Evolutionary conservation across 2,113 vertebrate species (phyloP).

Genomic region (Platanista minor): DNA sequence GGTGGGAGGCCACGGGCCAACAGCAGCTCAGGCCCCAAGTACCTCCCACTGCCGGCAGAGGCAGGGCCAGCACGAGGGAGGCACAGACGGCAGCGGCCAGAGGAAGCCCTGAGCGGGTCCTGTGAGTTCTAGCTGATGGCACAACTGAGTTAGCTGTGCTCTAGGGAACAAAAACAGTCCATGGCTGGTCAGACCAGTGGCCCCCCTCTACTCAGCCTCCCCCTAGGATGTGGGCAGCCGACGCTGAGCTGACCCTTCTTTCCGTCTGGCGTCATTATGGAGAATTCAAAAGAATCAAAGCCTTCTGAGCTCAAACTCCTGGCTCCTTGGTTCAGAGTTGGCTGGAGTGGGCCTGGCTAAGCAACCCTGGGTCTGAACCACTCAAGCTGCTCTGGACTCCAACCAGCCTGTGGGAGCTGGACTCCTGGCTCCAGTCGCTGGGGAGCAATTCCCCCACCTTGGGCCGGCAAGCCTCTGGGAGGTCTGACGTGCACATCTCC

Average conservation of each 20-base stretch:
- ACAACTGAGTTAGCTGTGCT: background rate
- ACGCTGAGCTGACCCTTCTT: background rate
- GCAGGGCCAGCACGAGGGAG: background rate
- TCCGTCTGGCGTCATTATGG: rapidly evolving
- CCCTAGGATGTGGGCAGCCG: background rate
- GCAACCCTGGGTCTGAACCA: background rate
- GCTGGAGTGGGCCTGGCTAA: background rate
- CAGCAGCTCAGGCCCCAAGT: too few species aligned
- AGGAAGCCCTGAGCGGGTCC: background rate
- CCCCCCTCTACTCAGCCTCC: background rate
- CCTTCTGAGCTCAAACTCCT: background rate
- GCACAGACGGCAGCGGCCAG: background rate
- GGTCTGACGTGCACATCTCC: background rate
- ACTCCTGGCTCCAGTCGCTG: background rate
- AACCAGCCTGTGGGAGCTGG: background rate
- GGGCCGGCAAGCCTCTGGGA: background rate
- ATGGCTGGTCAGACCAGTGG: rapidly evolving
- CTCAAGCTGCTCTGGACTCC: background rate
- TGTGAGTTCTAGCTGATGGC: background rate
- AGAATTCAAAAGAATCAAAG: background rate
- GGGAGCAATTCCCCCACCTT: background rate
- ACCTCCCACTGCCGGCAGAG: background rate
- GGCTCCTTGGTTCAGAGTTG: background rate
- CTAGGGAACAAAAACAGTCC: background rate
- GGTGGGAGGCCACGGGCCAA: background rate